Evolutionary conservation across 2,797 vertebrate species (phyloP).

Genomic region (Mormyrops boulengeri): DNA sequence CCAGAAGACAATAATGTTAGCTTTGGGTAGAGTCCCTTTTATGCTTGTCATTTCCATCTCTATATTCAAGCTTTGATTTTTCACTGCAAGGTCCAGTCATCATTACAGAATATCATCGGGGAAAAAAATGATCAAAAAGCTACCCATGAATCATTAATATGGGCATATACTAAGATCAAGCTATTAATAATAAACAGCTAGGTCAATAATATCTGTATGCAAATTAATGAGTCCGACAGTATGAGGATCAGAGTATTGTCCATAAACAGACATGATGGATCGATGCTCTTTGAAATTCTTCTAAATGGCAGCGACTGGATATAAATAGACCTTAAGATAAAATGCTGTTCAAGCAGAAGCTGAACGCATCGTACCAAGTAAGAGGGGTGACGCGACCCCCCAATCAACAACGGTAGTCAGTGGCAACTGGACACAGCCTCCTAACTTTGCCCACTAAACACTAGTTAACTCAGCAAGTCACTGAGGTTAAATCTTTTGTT

Average conservation of each 20-base stretch:
- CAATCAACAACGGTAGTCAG: not conserved
- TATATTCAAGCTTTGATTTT: not conserved
- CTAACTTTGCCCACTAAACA: not conserved
- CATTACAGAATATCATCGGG: not conserved
- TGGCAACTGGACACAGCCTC: not conserved
- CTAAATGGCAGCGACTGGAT: not conserved
- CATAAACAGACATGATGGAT: not conserved
- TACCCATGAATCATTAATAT: not conserved
- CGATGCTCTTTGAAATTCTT: not conserved
- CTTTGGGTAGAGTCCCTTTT: not conserved
- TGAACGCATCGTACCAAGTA: not conserved
- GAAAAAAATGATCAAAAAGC: not conserved
- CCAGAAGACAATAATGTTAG: not conserved
- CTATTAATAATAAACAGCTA: not conserved
- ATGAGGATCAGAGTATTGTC: not conserved
- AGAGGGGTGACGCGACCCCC: not conserved
- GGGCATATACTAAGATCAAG: not conserved
- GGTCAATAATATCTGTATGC: not conserved
- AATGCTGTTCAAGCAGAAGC: not conserved
- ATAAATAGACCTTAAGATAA: slow-evolving; percentile 11
- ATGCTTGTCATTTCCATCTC: not conserved
- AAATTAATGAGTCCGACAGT: not conserved
- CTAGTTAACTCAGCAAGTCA: not conserved
- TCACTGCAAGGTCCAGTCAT: not conserved
- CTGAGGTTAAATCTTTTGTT: not conserved